These are phyloP conservation scores for Chaetophractus vellerosus DNA, from an alignment of 2,797 vertebrate genomes.

Conservation along the genomic window DNA sequence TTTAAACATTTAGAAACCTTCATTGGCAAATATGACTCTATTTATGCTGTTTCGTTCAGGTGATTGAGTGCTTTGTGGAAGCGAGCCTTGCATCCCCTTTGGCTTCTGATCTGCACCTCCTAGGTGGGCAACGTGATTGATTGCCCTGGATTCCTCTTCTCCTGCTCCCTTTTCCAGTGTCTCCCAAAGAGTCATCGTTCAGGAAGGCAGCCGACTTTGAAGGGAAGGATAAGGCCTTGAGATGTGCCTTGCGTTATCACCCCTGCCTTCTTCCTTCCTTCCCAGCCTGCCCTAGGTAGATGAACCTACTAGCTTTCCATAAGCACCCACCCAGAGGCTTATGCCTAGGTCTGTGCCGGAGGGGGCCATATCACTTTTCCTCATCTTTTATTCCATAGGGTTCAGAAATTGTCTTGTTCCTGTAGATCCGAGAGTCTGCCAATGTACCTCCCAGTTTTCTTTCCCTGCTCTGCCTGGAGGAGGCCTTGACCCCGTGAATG, in stretches of 20 bases:
- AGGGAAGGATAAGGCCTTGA: background rate
- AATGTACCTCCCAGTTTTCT: background rate
- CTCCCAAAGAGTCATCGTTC: background rate
- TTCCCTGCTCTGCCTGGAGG: background rate
- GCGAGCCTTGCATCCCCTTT: conserved; percentile 19
- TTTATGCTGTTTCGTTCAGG: conserved; percentile 77
- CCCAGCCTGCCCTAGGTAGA: background rate
- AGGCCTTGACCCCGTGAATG: background rate
- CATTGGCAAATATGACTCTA: conserved; percentile 79
- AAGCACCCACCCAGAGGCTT: background rate
- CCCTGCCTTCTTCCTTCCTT: background rate
- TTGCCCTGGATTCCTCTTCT: conserved; percentile 41
- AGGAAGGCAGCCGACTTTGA: background rate
- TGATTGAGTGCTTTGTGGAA: conserved; percentile 74
- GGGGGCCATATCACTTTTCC: background rate
- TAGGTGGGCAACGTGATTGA: conserved; percentile 68
- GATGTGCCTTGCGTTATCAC: background rate
- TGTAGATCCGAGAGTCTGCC: background rate
- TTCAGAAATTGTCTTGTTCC: background rate
- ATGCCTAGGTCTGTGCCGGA: background rate
- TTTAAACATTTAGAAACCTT: conserved; percentile 84
- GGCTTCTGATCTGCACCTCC: conserved; percentile 65
- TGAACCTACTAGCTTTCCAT: background rate
- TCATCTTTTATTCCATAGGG: background rate
- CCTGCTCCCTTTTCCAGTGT: conserved; percentile 3